A percentile compares a stretch with the other conserved stretches of the same genome.
phyloP scores from a whole-genome alignment of 2,888 invertebrate species.

The Scaptomyza cyrtandrae region DNA sequence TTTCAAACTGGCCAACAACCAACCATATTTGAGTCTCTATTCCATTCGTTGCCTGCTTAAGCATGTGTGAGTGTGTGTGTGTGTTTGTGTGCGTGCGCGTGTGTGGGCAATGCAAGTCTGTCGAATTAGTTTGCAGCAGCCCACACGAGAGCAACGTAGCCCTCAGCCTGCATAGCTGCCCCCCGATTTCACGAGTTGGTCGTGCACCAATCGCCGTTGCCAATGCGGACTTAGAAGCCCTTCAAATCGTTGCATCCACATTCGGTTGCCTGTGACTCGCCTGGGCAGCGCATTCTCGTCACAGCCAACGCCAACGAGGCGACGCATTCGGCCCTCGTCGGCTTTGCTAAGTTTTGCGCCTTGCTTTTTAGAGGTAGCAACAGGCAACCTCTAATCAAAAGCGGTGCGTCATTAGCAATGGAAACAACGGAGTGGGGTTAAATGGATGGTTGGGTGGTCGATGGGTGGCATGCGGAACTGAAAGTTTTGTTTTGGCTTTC shows the following conservation, averaged over 20 bases:
- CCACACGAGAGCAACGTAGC: slow-evolving; percentile 29
- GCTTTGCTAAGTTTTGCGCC: slow-evolving; percentile 50
- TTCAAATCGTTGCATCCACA: slow-evolving; percentile 73
- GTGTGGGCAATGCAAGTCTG: slow-evolving; percentile 46
- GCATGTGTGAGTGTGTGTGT: slow-evolving; percentile 5
- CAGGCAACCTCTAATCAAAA: slow-evolving; percentile 45
- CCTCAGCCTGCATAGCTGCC: not conserved
- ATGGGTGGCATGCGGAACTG: slow-evolving; percentile 13
- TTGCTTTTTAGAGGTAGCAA: slow-evolving; percentile 39
- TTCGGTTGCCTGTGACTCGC: slow-evolving; percentile 47
- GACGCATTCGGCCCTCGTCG: slow-evolving; percentile 43
- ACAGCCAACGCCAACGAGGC: slow-evolving; percentile 18
- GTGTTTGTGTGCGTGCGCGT: slow-evolving; percentile 27
- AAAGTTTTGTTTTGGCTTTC: slow-evolving; percentile 66
- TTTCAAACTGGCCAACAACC: slow-evolving; percentile 28
- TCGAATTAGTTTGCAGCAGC: slow-evolving; percentile 52
- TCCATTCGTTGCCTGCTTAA: slow-evolving; percentile 46
- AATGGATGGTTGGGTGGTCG: not conserved
- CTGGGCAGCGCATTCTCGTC: slow-evolving; percentile 49
- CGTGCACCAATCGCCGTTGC: slow-evolving; percentile 68
- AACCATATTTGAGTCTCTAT: slow-evolving; percentile 54
- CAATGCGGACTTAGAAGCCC: slow-evolving; percentile 69
- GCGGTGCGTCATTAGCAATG: not conserved
- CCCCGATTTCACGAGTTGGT: slow-evolving; percentile 19
- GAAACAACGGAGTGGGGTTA: not conserved